Conservation (phyloP, 2,113 vertebrate genomes). For the Felis chaus region DNA sequence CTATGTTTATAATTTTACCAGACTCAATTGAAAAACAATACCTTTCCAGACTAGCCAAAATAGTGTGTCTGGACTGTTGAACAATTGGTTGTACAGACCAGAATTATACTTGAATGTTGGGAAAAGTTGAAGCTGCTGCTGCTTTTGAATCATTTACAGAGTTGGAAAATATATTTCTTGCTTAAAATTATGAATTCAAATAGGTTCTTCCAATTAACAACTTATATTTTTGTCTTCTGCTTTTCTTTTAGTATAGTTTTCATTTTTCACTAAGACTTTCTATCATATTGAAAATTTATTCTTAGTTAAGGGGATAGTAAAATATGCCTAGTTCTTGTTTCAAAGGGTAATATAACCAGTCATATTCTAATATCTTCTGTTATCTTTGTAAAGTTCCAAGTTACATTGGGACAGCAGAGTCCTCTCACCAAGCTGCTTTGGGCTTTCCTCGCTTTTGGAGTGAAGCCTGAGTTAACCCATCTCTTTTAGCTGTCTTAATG, state of each 20-base stretch:
- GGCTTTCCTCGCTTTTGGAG: not conserved
- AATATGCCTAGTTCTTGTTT: constrained; percentile 24
- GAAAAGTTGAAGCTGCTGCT: constrained; percentile 14
- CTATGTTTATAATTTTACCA: not conserved
- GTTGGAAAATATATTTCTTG: constrained; percentile 20
- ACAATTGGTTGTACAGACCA: not conserved
- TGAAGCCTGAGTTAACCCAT: not conserved
- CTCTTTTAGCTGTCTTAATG: not conserved
- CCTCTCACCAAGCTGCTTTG: not conserved
- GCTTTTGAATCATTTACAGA: not conserved
- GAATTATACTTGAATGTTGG: not conserved
- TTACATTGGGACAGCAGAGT: not conserved
- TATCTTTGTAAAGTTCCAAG: not conserved
- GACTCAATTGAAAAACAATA: not conserved
- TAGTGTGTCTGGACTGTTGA: not conserved
- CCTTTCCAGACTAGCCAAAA: not conserved
- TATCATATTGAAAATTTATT: constrained; percentile 46
- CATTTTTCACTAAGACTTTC: constrained; percentile 18
- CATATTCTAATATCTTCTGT: not conserved
- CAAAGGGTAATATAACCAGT: not conserved
- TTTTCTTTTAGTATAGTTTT: constrained; percentile 47
- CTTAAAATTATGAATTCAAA: constrained; percentile 50
- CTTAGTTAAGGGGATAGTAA: constrained; percentile 36
- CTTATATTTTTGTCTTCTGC: constrained; percentile 12
- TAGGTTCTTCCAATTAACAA: not conserved